Conservation (phyloP, 2,797 vertebrate species). For the Numenius phaeopus region DNA sequence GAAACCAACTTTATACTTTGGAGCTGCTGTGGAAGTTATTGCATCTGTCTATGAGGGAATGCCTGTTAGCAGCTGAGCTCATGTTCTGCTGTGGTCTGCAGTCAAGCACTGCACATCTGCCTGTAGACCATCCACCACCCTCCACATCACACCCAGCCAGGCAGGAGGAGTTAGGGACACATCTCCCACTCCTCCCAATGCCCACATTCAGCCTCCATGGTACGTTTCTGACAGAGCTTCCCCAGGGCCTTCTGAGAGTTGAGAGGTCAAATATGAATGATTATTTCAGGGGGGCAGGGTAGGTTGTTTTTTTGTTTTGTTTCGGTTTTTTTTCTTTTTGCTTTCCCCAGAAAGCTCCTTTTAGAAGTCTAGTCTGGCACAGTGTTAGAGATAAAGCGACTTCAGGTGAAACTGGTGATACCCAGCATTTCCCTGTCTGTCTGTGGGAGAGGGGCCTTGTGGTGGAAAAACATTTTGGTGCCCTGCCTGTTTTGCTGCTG, state of each 20-base stretch:
- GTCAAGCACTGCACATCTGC: neutral
- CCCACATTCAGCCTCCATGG: accelerated
- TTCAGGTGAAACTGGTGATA: neutral
- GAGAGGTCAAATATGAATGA: neutral
- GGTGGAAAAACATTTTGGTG: neutral
- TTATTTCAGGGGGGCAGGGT: neutral
- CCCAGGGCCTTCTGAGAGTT: neutral
- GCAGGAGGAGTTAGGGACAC: neutral
- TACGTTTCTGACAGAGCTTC: neutral
- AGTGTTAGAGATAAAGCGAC: neutral
- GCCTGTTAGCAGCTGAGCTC: neutral
- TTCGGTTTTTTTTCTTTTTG: too few species aligned
- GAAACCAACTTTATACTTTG: neutral
- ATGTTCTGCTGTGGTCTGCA: neutral
- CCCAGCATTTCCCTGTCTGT: neutral
- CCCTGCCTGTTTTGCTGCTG: neutral
- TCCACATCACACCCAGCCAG: accelerated
- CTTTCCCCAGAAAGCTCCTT: neutral
- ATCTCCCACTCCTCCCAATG: neutral
- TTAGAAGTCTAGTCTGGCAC: neutral
- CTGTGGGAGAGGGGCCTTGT: neutral
- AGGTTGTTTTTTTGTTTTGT: neutral
- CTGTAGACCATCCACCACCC: neutral
- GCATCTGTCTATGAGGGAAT: accelerated
- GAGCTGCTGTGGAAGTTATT: neutral